Evolutionary conservation across 2,888 invertebrate species (phyloP).

Genomic region (Tachystola acroxantha): DNA sequence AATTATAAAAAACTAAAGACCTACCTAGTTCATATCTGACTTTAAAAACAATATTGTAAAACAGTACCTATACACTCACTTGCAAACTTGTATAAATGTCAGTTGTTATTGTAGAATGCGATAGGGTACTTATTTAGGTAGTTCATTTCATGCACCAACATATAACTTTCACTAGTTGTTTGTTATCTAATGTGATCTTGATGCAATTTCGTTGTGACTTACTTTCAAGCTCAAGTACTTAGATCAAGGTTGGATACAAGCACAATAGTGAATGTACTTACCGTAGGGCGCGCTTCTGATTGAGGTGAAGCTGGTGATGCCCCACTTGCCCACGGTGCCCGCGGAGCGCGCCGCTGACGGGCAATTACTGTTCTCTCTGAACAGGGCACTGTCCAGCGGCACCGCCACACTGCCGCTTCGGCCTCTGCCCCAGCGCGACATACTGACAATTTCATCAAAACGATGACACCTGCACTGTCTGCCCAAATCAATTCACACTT

Average conservation of each 20-base stretch:
- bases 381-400: constrained; percentile 80
- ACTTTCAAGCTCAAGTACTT: constrained; percentile 3
- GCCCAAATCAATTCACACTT: constrained; percentile 44
- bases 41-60: too few species aligned
- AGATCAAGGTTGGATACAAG: constrained; percentile 23
- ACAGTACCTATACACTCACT: too few species aligned
- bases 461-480: constrained; percentile 63
- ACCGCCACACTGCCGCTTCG: constrained; percentile 79
- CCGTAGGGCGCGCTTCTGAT: constrained; percentile 88
- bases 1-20: not conserved
- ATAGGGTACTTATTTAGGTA: too few species aligned
- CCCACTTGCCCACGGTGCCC: constrained; percentile 96
- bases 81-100: too few species aligned
- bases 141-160: too few species aligned
- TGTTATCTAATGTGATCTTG: constrained; percentile 22
- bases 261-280: constrained; percentile 48
- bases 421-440: constrained; percentile 82
- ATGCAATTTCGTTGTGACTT: constrained; percentile 12
- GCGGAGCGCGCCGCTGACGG: constrained; percentile 93
- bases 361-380: constrained; percentile 88
- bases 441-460: constrained; percentile 75
- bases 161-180: constrained; percentile 8
- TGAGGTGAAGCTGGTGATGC: constrained; percentile 95
- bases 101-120: too few species aligned
- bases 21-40: too few species aligned